These are phyloP conservation scores for Cherax quadricarinatus DNA, from an alignment of 1,140 invertebrate species.

Conservation along the genomic window DNA sequence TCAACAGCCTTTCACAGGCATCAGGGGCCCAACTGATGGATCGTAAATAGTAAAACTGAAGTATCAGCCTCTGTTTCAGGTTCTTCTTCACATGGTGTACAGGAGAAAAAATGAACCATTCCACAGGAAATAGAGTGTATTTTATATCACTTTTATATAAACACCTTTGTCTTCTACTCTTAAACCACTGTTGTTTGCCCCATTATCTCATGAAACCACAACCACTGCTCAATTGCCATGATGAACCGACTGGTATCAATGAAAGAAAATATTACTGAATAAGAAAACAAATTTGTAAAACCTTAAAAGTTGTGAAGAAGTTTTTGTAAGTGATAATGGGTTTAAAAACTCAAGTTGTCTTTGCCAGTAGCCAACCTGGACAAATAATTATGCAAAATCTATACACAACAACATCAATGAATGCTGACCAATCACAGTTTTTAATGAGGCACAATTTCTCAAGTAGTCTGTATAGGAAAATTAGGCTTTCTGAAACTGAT, in stretches of 20 bases:
- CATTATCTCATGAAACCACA: conserved; percentile 65
- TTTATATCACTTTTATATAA: conserved; percentile 72
- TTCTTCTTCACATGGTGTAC: background rate
- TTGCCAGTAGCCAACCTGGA: conserved; percentile 34
- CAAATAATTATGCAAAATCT: conserved; percentile 35
- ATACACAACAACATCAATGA: conserved; percentile 56
- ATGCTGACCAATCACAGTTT: conserved; percentile 54
- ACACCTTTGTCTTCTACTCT: conserved; percentile 71
- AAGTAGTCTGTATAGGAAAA: conserved; percentile 64
- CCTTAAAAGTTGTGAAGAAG: conserved; percentile 42
- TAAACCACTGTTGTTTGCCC: conserved; percentile 63
- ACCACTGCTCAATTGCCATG: conserved; percentile 66
- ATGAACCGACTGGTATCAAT: conserved; percentile 60
- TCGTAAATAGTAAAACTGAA: too few relatives aligned
- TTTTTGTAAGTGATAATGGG: conserved; percentile 20
- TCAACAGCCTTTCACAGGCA: too few relatives aligned
- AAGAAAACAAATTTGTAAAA: conserved; percentile 43
- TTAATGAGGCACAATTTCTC: conserved; percentile 64
- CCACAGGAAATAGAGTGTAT: conserved; percentile 72
- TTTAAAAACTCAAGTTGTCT: conserved; percentile 37
- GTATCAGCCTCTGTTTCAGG: too few relatives aligned
- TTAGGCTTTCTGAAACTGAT: conserved; percentile 66
- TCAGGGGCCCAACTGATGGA: too few relatives aligned
- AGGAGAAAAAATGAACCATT: conserved; percentile 39
- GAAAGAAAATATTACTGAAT: conserved; percentile 36